Conservation (phyloP, 2,113 vertebrate species). For the Odontesthes bonariensis region DNA sequence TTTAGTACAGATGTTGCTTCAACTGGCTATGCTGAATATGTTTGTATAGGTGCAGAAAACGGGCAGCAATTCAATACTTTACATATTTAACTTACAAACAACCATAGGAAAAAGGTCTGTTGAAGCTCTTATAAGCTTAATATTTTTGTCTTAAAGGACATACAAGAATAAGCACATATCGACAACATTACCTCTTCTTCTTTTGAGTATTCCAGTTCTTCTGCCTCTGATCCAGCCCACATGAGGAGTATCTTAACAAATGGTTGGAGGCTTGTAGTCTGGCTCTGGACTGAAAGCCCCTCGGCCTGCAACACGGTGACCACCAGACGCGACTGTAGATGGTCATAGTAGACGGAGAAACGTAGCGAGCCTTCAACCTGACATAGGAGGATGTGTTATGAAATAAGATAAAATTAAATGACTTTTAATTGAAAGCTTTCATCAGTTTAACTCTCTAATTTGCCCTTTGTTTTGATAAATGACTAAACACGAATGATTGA, state of each 20-base stretch:
- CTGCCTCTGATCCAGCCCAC: slow-evolving; percentile 42
- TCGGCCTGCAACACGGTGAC: slow-evolving; percentile 75
- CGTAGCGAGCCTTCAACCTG: slow-evolving; percentile 65
- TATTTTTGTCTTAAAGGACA: background rate
- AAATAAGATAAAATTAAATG: background rate
- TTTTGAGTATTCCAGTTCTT: slow-evolving; percentile 19
- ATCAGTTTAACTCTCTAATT: too few relatives aligned
- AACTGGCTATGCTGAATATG: background rate
- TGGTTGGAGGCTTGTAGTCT: slow-evolving; percentile 45
- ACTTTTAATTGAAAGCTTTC: too few relatives aligned
- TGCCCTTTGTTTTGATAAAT: too few relatives aligned
- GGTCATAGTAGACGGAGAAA: slow-evolving; percentile 78
- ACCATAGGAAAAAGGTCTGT: too few relatives aligned
- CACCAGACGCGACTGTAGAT: slow-evolving; percentile 66
- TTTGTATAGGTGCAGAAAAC: too few relatives aligned
- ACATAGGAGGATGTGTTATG: background rate
- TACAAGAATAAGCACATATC: background rate
- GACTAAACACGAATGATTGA: too few relatives aligned
- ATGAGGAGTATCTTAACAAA: slow-evolving; percentile 74
- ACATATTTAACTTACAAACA: background rate
- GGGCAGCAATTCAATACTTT: too few relatives aligned
- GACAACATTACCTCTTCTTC: slow-evolving; percentile 45
- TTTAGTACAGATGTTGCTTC: background rate
- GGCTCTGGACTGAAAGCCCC: slow-evolving; percentile 56
- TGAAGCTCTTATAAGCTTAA: background rate